These are phyloP conservation scores for Solenopsis fugax DNA, from an alignment of 1,140 invertebrate species.

Conservation along the genomic window DNA sequence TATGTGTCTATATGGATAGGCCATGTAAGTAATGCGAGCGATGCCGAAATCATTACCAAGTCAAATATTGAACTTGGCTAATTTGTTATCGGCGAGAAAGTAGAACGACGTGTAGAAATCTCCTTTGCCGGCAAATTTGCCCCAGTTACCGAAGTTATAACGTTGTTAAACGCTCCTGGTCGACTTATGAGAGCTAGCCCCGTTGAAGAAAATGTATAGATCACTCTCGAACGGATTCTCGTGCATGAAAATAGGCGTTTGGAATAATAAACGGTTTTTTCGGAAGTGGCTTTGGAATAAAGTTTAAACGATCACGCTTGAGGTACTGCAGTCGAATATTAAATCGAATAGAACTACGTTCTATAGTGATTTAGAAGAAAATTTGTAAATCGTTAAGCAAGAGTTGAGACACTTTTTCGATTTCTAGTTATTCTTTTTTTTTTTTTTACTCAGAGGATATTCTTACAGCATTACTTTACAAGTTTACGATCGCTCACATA, in stretches of 20 bases:
- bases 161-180: conserved; percentile 72
- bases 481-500: conserved; percentile 20
- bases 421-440: not conserved
- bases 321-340: conserved; percentile 55
- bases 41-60: conserved; percentile 69
- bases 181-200: conserved; percentile 67
- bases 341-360: conserved; percentile 21
- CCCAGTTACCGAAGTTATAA: conserved; percentile 76
- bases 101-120: conserved; percentile 71
- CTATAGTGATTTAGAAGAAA: conserved; percentile 42
- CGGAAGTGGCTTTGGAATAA: conserved; percentile 17
- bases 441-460: not conserved
- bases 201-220: conserved; percentile 68
- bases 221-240: conserved; percentile 62
- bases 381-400: conserved; percentile 43
- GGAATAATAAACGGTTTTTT: conserved; percentile 71
- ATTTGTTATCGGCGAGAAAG: conserved; percentile 72
- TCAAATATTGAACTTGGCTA: conserved; percentile 76
- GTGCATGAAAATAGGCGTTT: conserved; percentile 63
- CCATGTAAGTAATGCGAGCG: conserved; percentile 54
- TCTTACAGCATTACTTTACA: conserved; percentile 12
- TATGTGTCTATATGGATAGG: conserved; percentile 33
- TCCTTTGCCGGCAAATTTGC: conserved; percentile 73
- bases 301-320: conserved; percentile 49
- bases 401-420: not conserved